phyloP scores from a whole-genome alignment of 2,113 vertebrate genomes.

The Genyomyrus donnyi region DNA sequence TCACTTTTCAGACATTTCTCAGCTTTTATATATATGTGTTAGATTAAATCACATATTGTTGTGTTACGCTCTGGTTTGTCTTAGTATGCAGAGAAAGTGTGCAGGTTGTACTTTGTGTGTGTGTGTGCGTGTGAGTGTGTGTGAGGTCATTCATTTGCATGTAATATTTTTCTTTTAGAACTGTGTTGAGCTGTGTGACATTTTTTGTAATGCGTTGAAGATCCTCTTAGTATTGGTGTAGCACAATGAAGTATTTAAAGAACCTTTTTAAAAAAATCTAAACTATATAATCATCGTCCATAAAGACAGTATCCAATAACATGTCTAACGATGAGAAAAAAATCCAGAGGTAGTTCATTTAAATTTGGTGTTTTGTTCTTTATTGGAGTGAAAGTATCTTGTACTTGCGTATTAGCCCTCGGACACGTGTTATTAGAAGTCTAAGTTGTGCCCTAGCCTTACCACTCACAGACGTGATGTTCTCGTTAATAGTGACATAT shows the following conservation, averaged over 20 bases:
- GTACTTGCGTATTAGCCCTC: neutral
- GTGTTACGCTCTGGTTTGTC: neutral
- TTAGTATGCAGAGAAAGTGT: neutral
- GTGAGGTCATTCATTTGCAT: neutral
- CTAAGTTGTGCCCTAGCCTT: neutral
- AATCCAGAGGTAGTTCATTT: neutral
- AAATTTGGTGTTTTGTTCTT: slow-evolving; percentile 6
- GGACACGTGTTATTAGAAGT: neutral
- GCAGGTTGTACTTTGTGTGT: neutral
- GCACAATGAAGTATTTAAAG: slow-evolving; percentile 11
- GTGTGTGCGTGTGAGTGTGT: neutral
- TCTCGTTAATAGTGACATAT: neutral
- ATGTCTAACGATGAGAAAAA: neutral
- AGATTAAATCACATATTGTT: slow-evolving; percentile 7
- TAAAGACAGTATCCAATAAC: neutral
- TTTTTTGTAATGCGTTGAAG: neutral
- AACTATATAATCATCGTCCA: neutral
- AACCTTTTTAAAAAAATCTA: neutral
- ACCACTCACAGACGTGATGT: neutral
- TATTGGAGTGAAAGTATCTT: slow-evolving; percentile 5
- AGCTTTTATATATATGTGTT: slow-evolving; percentile 10
- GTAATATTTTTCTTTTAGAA: neutral
- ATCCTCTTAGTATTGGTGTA: neutral
- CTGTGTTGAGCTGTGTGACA: neutral
- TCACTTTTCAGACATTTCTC: neutral